Conservation (phyloP, 37 sponge, comb jelly and placozoan genomes). For the Tethya wilhelma region DNA sequence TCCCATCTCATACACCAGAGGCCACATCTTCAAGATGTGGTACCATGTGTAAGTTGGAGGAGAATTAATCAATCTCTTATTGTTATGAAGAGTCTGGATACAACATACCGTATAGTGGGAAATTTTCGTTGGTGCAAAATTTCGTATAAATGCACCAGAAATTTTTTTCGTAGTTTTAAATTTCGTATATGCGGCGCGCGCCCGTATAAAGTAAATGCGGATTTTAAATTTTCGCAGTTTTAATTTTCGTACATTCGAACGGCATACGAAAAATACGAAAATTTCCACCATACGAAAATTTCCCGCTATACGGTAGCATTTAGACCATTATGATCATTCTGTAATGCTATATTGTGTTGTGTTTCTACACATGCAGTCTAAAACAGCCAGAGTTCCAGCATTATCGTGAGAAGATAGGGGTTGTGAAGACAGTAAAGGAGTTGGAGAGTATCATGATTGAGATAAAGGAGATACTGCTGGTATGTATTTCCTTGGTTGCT, state of each 20-base stretch:
- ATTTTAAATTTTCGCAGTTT: too few relatives aligned
- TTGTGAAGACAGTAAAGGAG: conserved; percentile 43
- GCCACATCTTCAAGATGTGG: conserved; percentile 96
- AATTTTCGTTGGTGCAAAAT: too few relatives aligned
- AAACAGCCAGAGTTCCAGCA: conserved; percentile 41
- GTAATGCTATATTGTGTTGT: conserved; percentile 11
- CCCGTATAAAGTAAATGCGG: too few relatives aligned
- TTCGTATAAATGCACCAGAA: too few relatives aligned
- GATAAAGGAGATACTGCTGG: conserved; percentile 47
- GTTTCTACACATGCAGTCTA: conserved; percentile 14
- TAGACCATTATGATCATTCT: not conserved
- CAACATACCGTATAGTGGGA: too few relatives aligned
- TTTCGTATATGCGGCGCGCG: too few relatives aligned
- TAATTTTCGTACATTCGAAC: too few relatives aligned
- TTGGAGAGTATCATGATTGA: conserved; percentile 42
- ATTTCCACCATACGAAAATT: too few relatives aligned
- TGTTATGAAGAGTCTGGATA: not conserved
- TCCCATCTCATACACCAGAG: conserved; percentile 73
- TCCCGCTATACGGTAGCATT: too few relatives aligned
- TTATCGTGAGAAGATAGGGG: conserved; percentile 51
- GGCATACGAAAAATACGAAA: too few relatives aligned
- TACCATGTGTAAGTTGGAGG: conserved; percentile 72
- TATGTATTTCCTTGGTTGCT: conserved; percentile 11
- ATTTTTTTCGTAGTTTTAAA: too few relatives aligned
- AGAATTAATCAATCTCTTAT: not conserved